These are phyloP conservation scores for Diorhabda carinulata DNA, from an alignment of 1,140 invertebrate genomes.

Conservation along the genomic window DNA sequence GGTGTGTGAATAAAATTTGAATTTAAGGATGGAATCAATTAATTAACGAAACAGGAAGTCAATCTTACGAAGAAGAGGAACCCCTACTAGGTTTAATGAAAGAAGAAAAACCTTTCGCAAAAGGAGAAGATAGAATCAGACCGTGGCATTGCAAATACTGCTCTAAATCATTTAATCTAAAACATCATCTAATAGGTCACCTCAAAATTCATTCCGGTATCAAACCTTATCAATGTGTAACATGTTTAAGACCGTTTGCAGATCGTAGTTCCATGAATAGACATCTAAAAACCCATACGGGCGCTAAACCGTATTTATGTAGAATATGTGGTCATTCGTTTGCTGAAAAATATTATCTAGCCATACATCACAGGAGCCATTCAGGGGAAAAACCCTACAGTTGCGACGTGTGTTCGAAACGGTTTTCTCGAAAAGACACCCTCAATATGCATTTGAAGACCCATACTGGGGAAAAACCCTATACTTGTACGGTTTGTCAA, in stretches of 20 bases:
- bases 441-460: constrained; percentile 22
- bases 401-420: constrained; percentile 4
- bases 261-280: constrained; percentile 42
- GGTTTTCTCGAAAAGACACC: constrained; percentile 18
- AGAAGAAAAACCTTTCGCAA: background rate
- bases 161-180: background rate
- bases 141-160: constrained; percentile 4
- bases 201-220: constrained; percentile 3
- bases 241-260: background rate
- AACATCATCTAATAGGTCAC: background rate
- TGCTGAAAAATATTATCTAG: background rate
- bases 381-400: constrained; percentile 5
- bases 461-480: constrained; percentile 35
- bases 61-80: background rate
- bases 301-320: constrained; percentile 5
- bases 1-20: too few species aligned
- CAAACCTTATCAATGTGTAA: constrained; percentile 1
- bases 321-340: background rate
- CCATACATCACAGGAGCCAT: background rate
- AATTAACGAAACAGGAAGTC: background rate
- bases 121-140: background rate
- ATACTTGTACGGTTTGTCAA: constrained; percentile 24
- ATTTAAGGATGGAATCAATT: too few species aligned
- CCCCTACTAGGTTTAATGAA: background rate
- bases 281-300: constrained; percentile 5